These are phyloP conservation scores for Coluber constrictor DNA, from an alignment of 2,797 vertebrate species.

Conservation along the genomic window DNA sequence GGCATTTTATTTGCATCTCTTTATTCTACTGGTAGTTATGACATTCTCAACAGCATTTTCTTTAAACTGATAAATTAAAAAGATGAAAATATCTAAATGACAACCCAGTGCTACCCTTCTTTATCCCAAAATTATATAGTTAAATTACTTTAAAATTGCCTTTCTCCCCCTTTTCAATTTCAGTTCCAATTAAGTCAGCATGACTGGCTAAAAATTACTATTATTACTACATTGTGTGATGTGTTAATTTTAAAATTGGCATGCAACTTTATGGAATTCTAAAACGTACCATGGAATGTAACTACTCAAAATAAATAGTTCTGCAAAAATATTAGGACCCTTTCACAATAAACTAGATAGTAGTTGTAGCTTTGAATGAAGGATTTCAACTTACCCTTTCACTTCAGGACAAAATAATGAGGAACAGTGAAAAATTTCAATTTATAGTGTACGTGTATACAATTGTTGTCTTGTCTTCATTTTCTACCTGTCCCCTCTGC, in stretches of 20 bases:
- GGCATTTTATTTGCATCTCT: not conserved
- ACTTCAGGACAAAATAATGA: conserved; percentile 4
- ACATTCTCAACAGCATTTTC: not conserved
- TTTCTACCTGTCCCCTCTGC: not conserved
- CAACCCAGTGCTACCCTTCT: not conserved
- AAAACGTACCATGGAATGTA: not conserved
- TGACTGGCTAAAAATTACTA: not conserved
- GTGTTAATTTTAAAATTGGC: not conserved
- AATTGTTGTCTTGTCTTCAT: not conserved
- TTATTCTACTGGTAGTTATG: not conserved
- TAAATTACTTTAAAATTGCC: not conserved
- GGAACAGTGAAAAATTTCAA: not conserved
- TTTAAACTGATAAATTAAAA: not conserved
- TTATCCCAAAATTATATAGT: no score
- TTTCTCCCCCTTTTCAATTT: not conserved
- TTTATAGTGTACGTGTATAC: conserved; percentile 46
- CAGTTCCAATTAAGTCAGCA: not conserved
- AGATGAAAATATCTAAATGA: not conserved
- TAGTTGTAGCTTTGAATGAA: not conserved
- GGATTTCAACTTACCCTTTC: conserved; percentile 47
- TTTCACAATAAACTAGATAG: not conserved
- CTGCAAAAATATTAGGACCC: not conserved
- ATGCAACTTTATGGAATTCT: not conserved
- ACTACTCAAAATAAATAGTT: not conserved
- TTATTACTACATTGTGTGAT: not conserved